A percentile compares a stretch with the other conserved stretches of the same genome.
These are phyloP conservation scores for Apoderus coryli DNA, from an alignment of 2,888 invertebrate genomes.

Conservation along the genomic window DNA sequence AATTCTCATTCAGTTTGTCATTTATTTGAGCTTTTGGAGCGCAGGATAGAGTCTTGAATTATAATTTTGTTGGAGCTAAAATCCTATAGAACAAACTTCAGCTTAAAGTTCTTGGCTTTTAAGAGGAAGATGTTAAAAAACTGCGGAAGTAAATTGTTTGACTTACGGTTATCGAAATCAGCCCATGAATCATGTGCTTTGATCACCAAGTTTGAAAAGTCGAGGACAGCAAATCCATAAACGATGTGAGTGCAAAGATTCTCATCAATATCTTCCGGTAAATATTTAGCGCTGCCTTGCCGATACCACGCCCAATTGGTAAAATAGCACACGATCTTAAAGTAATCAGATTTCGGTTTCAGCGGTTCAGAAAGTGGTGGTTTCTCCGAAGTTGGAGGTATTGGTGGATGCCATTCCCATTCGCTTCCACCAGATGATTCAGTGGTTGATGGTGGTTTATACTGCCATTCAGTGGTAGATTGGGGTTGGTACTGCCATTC, in stretches of 20 bases:
- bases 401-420: constrained; percentile 26
- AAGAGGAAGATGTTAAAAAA: constrained; percentile 7
- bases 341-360: constrained; percentile 46
- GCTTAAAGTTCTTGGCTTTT: too few species aligned
- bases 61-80: too few species aligned
- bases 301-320: constrained; percentile 93
- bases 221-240: constrained; percentile 86
- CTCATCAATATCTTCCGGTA: constrained; percentile 75
- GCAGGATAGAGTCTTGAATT: too few species aligned
- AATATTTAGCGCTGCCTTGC: constrained; percentile 64
- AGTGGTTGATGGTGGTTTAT: constrained; percentile 16
- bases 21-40: too few species aligned
- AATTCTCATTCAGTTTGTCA: too few species aligned
- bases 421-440: constrained; percentile 12
- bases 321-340: constrained; percentile 79
- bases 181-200: constrained; percentile 84
- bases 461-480: constrained; percentile 16
- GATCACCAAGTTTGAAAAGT: constrained; percentile 61
- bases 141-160: not conserved
- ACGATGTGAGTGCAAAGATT: constrained; percentile 84
- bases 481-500: not conserved
- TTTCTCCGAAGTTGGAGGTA: constrained; percentile 28
- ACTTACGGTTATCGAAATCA: constrained; percentile 71
- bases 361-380: constrained; percentile 33
- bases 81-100: too few species aligned